Evolutionary conservation across 2,797 vertebrate genomes (phyloP), one percentile per base, ranked within the genome.

Genomic region (Anomalospiza imberbis): DNA sequence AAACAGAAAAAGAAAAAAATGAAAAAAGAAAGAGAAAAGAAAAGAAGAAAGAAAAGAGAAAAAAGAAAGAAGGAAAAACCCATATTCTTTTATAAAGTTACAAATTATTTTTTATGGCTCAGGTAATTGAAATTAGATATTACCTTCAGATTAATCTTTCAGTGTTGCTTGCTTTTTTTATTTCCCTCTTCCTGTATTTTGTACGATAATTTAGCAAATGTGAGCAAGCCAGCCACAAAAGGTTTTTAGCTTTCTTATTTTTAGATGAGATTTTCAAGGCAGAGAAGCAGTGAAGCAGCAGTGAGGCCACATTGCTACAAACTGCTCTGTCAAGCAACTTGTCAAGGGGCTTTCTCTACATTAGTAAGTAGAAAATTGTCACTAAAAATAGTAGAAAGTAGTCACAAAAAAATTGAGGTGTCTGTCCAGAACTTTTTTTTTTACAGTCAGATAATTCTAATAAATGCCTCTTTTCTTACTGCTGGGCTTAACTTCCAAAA

Each of bases 11-110:
- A 31, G 19, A 0, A 11, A 13, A 1, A 4, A 15, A 13, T 7
- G 18, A 1, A 4, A 2, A 36, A 12, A 12, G 4, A 53, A 16
- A 5, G 38, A 40, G 10, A 1, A 5, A 2, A 34, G 6, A 2
- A 6, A 1, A 13, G 8, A 14, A 13, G 3, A 12, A 9, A 15
- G 9, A 2, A 3, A 10, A 6, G 11, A 31, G 10, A 21, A 32
- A 4, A 4, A 18, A 8, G 5, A 20, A 11, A 15, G 2, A 4
- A 28, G 13, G 32, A 16, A 34, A 38, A 29, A 21, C 34, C n/a
- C n/a, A 29, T 0, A 7, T 42, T 75, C 1, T 82, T 70, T 72
- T 29, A 47, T 38, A 48, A 91, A 82, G 12, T 24, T 17, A 45
- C 2, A 57, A 74, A 44, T 16, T 60, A 44, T 17, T 55, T 17